Evolutionary conservation across 2,888 invertebrate genomes (phyloP).

Genomic region (Trissolcus brochymenae): DNA sequence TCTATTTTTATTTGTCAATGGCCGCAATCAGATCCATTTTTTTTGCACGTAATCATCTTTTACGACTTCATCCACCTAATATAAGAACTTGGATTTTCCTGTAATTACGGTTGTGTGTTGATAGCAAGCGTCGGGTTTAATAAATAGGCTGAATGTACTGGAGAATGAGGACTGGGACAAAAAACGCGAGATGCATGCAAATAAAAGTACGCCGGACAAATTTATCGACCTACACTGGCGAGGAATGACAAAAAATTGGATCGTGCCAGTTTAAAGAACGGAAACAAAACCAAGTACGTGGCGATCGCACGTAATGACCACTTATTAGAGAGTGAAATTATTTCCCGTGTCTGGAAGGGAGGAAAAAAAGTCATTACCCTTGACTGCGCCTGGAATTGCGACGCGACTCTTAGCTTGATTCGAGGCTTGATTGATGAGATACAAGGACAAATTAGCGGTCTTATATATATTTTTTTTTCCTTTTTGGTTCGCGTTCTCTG

Average conservation of each 20-base stretch:
- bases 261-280: neutral
- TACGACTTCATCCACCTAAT: slow-evolving; percentile 23
- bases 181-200: slow-evolving; percentile 30
- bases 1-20: no score
- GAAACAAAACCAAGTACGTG: slow-evolving; percentile 2
- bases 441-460: slow-evolving; percentile 23
- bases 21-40: no score
- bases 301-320: neutral
- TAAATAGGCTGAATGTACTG: neutral
- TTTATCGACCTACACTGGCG: slow-evolving; percentile 16
- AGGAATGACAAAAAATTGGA: slow-evolving; percentile 10
- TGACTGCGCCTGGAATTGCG: slow-evolving; percentile 2
- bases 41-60: slow-evolving; percentile 12
- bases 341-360: neutral
- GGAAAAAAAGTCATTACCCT: slow-evolving; percentile 8
- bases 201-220: slow-evolving; percentile 25
- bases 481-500: neutral
- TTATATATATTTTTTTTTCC: no score
- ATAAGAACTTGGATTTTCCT: neutral
- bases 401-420: slow-evolving; percentile 4
- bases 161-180: slow-evolving; percentile 21
- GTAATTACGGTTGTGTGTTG: no score
- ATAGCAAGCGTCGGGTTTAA: no score
- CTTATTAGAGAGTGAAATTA: slow-evolving; percentile 26
- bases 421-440: slow-evolving; percentile 18